A percentile compares a stretch with the other conserved stretches of the same genome.
Evolutionary conservation across 2,888 invertebrate genomes (phyloP).

Genomic region (Callinectes sapidus): DNA sequence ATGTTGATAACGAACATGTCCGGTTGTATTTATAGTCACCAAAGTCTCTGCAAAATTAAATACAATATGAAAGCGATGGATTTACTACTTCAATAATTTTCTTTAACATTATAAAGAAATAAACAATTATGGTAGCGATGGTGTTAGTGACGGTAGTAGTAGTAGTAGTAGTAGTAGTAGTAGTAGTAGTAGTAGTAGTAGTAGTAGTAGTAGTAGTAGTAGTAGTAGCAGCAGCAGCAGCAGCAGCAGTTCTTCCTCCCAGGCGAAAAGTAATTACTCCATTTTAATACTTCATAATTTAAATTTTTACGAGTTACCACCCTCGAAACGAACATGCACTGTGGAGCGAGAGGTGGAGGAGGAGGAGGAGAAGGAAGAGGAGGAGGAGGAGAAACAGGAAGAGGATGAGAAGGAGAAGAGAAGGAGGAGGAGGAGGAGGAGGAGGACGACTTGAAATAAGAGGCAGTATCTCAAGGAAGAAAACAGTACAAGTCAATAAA

Average conservation of each 20-base stretch:
- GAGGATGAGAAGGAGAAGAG: not conserved
- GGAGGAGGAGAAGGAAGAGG: not conserved
- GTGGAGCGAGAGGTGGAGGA: not conserved
- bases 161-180: not conserved
- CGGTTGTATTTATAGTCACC: not conserved
- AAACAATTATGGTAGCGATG: not conserved
- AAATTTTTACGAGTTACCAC: constrained; percentile 19
- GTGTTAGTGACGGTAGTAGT: not conserved
- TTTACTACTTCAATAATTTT: not conserved
- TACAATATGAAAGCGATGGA: not conserved
- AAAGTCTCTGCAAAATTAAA: not conserved
- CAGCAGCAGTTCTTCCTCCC: not conserved
- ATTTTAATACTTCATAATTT: constrained; percentile 28
- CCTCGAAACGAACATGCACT: constrained; percentile 4
- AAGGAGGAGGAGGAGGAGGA: not conserved
- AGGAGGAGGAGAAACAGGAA: not conserved
- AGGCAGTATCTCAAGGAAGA: not conserved
- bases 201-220: not conserved
- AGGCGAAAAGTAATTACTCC: constrained; percentile 14
- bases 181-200: not conserved
- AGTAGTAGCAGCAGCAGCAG: not conserved
- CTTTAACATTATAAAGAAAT: not conserved
- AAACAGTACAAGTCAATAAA: not conserved
- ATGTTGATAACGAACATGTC: not conserved
- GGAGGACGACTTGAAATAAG: not conserved